A percentile compares a stretch with the other conserved stretches of the same genome.
phyloP scores from a whole-genome alignment of 2,888 invertebrate genomes.

The Leucozona laternaria region DNA sequence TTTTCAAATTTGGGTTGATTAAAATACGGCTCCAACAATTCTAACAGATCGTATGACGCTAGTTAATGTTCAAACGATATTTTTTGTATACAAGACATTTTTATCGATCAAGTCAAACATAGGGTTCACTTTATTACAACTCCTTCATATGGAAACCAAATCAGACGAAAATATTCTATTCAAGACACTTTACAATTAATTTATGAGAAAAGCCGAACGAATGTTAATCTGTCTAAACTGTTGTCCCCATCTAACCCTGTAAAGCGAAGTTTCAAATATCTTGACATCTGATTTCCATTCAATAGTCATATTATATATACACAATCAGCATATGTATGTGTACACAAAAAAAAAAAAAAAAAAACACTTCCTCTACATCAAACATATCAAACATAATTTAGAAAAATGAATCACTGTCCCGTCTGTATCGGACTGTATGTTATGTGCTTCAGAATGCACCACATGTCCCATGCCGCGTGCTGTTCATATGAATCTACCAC shows the following conservation, averaged over 20 bases:
- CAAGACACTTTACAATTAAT: not conserved
- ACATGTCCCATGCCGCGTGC: slow-evolving; percentile 18
- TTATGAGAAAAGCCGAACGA: slow-evolving; percentile 2
- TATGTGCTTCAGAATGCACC: slow-evolving; percentile 26
- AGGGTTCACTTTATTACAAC: no score
- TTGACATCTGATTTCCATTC: slow-evolving; percentile 31
- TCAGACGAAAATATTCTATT: not conserved
- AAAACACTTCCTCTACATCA: slow-evolving; percentile 62
- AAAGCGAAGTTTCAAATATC: not conserved
- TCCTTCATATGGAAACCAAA: no score
- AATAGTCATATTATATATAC: slow-evolving; percentile 39
- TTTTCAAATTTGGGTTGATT: no score
- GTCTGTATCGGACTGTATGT: not conserved
- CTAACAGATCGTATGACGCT: no score
- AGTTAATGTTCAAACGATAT: no score
- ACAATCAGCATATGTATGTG: slow-evolving; percentile 28
- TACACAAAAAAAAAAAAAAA: not conserved
- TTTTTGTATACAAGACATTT: no score
- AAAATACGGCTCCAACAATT: no score
- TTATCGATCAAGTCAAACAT: no score
- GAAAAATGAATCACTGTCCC: slow-evolving; percentile 46
- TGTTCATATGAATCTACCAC: slow-evolving; percentile 22
- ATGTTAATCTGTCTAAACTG: slow-evolving; percentile 27
- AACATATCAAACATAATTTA: slow-evolving; percentile 13
- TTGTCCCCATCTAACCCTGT: slow-evolving; percentile 17